Evolutionary conservation across 2,797 vertebrate genomes (phyloP).

Genomic region (Neosilurus mollespiculum): DNA sequence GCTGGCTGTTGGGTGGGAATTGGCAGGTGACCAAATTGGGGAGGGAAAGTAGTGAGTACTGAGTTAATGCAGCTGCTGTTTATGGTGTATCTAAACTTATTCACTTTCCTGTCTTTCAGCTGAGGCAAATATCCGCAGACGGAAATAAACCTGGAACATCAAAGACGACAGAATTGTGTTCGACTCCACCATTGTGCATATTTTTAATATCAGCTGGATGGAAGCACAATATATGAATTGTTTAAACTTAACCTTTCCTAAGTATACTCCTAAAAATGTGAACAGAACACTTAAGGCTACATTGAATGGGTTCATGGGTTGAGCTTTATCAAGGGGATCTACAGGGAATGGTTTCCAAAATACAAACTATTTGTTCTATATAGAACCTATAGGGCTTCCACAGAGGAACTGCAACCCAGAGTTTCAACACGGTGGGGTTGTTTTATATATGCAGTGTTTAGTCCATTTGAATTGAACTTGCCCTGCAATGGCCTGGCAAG

Average conservation of each 20-base stretch:
- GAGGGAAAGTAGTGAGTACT: not conserved
- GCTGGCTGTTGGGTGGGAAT: not conserved
- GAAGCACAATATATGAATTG: not conserved
- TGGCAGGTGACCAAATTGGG: not conserved
- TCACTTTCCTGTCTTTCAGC: constrained; percentile 60
- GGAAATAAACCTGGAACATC: constrained; percentile 57
- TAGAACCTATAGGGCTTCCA: not conserved
- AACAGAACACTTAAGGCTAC: too few relatives aligned
- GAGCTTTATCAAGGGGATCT: not conserved
- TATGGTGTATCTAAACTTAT: not conserved
- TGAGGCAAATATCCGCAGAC: constrained; percentile 67
- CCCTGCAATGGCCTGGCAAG: too few relatives aligned
- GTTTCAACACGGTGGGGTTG: too few relatives aligned
- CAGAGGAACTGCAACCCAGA: not conserved
- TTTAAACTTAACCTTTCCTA: not conserved
- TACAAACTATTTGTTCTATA: not conserved
- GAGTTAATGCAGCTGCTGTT: not conserved
- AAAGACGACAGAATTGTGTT: constrained; percentile 22
- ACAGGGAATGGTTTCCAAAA: not conserved
- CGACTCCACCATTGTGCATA: not conserved
- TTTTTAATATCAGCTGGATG: constrained; percentile 6
- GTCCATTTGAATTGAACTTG: not conserved
- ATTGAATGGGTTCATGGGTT: not conserved
- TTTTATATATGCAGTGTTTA: not conserved
- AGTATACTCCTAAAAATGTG: not conserved